These are phyloP conservation scores for Penaeus indicus DNA, from an alignment of 1,140 invertebrate species.

Conservation along the genomic window DNA sequence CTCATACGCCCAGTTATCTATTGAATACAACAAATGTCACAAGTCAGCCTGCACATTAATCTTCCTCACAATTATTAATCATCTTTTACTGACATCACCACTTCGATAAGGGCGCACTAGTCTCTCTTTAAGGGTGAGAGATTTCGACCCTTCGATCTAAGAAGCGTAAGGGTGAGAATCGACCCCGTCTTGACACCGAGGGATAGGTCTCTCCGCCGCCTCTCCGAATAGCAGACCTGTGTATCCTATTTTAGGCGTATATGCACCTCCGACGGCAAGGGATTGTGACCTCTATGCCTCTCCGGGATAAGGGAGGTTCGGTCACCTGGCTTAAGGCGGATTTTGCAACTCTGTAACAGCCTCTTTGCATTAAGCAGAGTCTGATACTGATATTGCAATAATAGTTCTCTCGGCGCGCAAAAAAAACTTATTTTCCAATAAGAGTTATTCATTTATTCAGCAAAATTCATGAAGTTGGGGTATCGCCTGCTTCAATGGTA, in stretches of 20 bases:
- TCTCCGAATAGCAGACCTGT: constrained; percentile 54
- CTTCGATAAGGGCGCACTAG: constrained; percentile 2
- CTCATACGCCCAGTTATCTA: constrained; percentile 62
- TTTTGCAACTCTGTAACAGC: constrained; percentile 1
- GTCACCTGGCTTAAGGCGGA: too few relatives aligned
- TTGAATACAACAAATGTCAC: constrained; percentile 64
- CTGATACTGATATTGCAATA: constrained; percentile 64
- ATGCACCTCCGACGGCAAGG: too few relatives aligned
- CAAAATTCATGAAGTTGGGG: constrained; percentile 38
- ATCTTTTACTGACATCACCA: constrained; percentile 57
- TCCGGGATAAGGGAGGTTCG: background rate
- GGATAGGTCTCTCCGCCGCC: constrained; percentile 33
- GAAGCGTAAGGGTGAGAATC: constrained; percentile 35
- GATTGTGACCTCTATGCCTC: background rate
- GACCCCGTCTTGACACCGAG: background rate
- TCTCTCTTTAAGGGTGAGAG: background rate
- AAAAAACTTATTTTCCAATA: constrained; percentile 61
- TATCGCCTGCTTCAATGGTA: background rate
- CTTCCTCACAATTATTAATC: constrained; percentile 56
- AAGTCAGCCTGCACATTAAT: constrained; percentile 61
- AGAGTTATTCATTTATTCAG: constrained; percentile 60
- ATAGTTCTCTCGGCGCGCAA: constrained; percentile 56
- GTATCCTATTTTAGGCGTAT: constrained; percentile 22
- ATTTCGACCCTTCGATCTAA: constrained; percentile 7
- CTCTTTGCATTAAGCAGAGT: constrained; percentile 62